phyloP scores from a whole-genome alignment of 1,140 invertebrate species.

The Musca vetustissima region DNA sequence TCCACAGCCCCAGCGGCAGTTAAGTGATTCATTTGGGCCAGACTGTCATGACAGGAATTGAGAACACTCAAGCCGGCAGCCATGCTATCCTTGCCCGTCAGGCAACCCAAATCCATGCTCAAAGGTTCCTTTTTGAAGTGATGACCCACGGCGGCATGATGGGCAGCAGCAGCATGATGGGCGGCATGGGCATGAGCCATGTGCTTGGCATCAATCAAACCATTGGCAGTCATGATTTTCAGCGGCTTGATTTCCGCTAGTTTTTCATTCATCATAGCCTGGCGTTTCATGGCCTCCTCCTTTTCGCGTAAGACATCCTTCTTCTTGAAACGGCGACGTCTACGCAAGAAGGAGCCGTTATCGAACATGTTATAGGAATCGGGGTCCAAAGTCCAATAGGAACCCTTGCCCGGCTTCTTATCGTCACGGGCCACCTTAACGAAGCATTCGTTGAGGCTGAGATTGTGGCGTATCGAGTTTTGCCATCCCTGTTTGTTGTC shows the following conservation, averaged over 20 bases:
- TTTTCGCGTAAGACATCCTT: conserved; percentile 89
- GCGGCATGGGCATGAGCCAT: conserved; percentile 44
- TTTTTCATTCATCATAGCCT: conserved; percentile 58
- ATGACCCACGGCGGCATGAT: neutral
- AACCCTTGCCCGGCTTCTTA: conserved; percentile 95
- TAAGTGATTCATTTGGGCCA: conserved; percentile 54
- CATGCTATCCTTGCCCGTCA: conserved; percentile 47
- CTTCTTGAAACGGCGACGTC: conserved; percentile 92
- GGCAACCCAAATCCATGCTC: conserved; percentile 48
- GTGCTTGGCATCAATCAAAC: conserved; percentile 51
- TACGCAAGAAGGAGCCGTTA: conserved; percentile 91
- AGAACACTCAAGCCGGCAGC: conserved; percentile 43
- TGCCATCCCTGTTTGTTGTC: conserved; percentile 96
- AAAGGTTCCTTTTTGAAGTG: conserved; percentile 51
- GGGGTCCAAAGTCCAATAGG: conserved; percentile 96
- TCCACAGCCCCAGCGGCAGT: conserved; percentile 39
- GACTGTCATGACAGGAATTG: conserved; percentile 54
- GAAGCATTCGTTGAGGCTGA: conserved; percentile 98
- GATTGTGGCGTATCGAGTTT: conserved; percentile 94
- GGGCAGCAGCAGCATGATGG: neutral
- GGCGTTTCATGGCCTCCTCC: conserved; percentile 80
- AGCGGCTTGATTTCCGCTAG: conserved; percentile 54
- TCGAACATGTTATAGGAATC: conserved; percentile 99
- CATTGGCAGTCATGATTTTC: conserved; percentile 52
- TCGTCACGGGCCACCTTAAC: conserved; percentile 90